Conservation (phyloP, 92 coral and sea anemone genomes). For the Virgularia gustaviana region DNA sequence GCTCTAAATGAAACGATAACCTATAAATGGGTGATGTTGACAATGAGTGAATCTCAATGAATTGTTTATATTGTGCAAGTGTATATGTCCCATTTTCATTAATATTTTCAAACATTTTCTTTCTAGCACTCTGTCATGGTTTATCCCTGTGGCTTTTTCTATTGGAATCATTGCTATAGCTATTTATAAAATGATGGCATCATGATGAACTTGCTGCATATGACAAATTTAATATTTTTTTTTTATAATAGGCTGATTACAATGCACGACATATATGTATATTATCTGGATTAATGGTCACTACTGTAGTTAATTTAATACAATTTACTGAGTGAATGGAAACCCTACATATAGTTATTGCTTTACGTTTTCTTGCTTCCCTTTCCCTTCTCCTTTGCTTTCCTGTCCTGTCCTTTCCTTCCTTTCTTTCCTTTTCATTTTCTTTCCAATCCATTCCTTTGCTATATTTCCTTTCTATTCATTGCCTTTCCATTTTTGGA, state of each 20-base stretch:
- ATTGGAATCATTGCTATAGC: slow-evolving; percentile 30
- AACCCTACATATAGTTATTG: too few relatives aligned
- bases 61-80: too few relatives aligned
- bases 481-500: too few relatives aligned
- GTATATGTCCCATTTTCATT: too few relatives aligned
- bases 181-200: slow-evolving; percentile 21
- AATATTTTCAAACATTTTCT: background rate
- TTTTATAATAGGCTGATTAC: too few relatives aligned
- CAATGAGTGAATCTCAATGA: too few relatives aligned
- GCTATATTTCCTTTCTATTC: too few relatives aligned
- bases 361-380: background rate
- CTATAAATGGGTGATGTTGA: too few relatives aligned
- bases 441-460: background rate
- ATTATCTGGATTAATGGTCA: too few relatives aligned
- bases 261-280: too few relatives aligned
- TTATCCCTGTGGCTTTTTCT: slow-evolving; percentile 24
- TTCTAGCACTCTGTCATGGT: slow-evolving; percentile 26
- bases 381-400: background rate
- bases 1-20: too few relatives aligned
- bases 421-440: background rate
- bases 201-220: background rate
- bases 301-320: background rate
- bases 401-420: background rate
- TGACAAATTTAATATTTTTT: background rate
- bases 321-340: too few relatives aligned